These are phyloP conservation scores for Hycleus phaleratus DNA, from an alignment of 1,140 invertebrate species.

Conservation along the genomic window DNA sequence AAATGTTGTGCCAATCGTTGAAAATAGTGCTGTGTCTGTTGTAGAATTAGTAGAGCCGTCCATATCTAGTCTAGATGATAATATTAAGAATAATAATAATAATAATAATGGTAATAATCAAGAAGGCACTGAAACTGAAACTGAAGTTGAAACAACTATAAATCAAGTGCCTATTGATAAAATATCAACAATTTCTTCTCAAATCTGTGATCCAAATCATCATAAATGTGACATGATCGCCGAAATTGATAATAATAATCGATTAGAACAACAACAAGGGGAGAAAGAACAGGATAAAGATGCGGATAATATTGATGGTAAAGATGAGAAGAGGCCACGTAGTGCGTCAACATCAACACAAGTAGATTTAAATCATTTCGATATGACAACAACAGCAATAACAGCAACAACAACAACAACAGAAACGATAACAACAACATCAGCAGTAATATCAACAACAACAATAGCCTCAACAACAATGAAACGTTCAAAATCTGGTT, in stretches of 20 bases:
- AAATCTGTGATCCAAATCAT: constrained; percentile 59
- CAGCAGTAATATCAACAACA: no score
- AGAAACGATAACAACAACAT: no score
- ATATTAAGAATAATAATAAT: constrained; percentile 28
- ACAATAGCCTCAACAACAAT: no score
- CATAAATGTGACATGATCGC: constrained; percentile 17
- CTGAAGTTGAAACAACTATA: constrained; percentile 15
- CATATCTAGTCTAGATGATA: constrained; percentile 48
- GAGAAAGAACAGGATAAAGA: constrained; percentile 39
- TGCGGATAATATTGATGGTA: constrained; percentile 16
- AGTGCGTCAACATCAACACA: constrained; percentile 71
- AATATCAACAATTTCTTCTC: constrained; percentile 64
- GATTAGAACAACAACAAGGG: constrained; percentile 22
- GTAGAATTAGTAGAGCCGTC: constrained; percentile 48
- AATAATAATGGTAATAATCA: constrained; percentile 31
- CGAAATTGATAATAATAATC: constrained; percentile 2
- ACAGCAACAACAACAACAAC: no score
- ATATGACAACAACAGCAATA: constrained; percentile 42
- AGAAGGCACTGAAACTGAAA: constrained; percentile 37
- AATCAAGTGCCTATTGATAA: constrained; percentile 50
- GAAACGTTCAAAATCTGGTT: constrained; percentile 25
- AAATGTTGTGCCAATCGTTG: constrained; percentile 40
- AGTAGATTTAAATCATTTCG: constrained; percentile 74
- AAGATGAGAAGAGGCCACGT: constrained; percentile 55
- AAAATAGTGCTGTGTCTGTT: constrained; percentile 40